Evolutionary conservation across 2,888 invertebrate genomes (phyloP).

Genomic region (Napeogenes inachia): DNA sequence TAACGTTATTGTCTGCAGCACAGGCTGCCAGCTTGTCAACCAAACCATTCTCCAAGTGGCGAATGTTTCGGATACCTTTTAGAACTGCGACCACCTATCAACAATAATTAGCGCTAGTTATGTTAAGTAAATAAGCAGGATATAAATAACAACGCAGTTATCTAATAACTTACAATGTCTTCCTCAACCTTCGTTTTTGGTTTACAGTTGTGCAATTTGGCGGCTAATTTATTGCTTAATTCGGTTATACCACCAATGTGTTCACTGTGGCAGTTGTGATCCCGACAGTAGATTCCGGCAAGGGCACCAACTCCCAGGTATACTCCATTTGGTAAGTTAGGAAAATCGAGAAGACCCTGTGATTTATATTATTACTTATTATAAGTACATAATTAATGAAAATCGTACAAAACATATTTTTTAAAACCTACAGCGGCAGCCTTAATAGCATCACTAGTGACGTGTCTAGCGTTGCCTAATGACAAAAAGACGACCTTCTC

Average conservation of each 20-base stretch:
- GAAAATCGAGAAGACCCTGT: slow-evolving; percentile 78
- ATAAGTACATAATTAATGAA: not conserved
- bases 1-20: slow-evolving; percentile 77
- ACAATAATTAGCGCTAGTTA: too few species aligned
- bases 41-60: slow-evolving; percentile 80
- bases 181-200: slow-evolving; percentile 81
- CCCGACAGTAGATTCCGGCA: slow-evolving; percentile 82
- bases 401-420: not conserved
- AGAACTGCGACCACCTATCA: slow-evolving; percentile 81
- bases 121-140: too few species aligned
- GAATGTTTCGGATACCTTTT: slow-evolving; percentile 89
- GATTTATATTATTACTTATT: slow-evolving; percentile 8
- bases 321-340: slow-evolving; percentile 80
- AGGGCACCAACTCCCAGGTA: slow-evolving; percentile 86
- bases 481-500: slow-evolving; percentile 81
- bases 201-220: slow-evolving; percentile 82
- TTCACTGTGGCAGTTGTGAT: slow-evolving; percentile 78
- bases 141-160: not conserved
- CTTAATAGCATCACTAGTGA: slow-evolving; percentile 80
- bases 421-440: slow-evolving; percentile 76
- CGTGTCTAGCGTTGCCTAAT: slow-evolving; percentile 81
- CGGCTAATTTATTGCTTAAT: slow-evolving; percentile 79
- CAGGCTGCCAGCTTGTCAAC: slow-evolving; percentile 79
- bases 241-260: slow-evolving; percentile 76
- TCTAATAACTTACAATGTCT: slow-evolving; percentile 65